These are phyloP conservation scores for Pao palembangensis DNA, from an alignment of 2,113 vertebrate species.

Conservation along the genomic window DNA sequence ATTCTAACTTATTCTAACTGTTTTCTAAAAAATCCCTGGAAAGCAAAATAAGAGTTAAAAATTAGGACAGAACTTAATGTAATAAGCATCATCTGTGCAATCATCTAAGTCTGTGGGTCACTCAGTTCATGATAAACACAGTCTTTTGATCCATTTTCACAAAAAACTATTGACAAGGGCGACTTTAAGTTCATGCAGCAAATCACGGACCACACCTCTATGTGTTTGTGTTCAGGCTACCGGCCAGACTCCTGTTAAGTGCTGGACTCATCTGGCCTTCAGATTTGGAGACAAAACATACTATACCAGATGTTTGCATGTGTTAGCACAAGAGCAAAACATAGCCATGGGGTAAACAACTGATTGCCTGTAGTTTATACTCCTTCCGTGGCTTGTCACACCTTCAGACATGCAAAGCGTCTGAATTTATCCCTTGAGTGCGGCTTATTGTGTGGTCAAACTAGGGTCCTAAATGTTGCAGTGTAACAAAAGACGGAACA, in stretches of 20 bases:
- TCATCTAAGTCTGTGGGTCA: too few species aligned
- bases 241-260: slow-evolving; percentile 8
- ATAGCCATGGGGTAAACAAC: slow-evolving; percentile 19
- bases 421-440: slow-evolving; percentile 4
- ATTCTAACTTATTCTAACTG: too few species aligned
- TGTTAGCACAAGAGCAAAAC: slow-evolving; percentile 13
- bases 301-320: slow-evolving; percentile 42
- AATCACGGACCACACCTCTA: not conserved
- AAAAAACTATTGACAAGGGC: not conserved
- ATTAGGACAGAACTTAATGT: too few species aligned
- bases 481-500: slow-evolving; percentile 12
- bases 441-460: slow-evolving; percentile 3
- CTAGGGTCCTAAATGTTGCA: slow-evolving; percentile 1
- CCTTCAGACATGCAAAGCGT: slow-evolving; percentile 6
- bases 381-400: slow-evolving; percentile 1
- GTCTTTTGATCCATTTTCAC: too few species aligned
- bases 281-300: slow-evolving; percentile 20
- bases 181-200: not conserved
- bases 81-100: too few species aligned
- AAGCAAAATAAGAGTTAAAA: too few species aligned
- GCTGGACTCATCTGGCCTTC: slow-evolving; percentile 33
- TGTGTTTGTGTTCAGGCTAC: slow-evolving; percentile 19
- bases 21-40: too few species aligned
- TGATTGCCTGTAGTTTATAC: slow-evolving; percentile 9
- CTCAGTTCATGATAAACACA: too few species aligned